phyloP scores from a whole-genome alignment of 2,113 vertebrate genomes.

The Apaloderma vittatum region DNA sequence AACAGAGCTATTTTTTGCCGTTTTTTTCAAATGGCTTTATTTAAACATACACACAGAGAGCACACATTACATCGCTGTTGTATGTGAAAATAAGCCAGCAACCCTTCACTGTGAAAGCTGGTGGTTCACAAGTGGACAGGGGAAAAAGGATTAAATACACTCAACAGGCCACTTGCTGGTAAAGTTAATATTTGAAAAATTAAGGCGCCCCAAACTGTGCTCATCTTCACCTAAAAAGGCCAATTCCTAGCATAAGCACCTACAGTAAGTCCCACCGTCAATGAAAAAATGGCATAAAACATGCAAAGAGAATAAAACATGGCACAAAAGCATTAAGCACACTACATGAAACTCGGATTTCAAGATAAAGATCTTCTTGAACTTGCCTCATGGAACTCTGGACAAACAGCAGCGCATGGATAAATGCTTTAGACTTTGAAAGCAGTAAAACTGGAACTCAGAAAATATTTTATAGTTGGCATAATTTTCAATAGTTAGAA shows the following conservation, averaged over 20 bases:
- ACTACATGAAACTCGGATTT: not conserved
- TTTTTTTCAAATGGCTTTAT: constrained; percentile 34
- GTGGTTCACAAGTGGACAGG: not conserved
- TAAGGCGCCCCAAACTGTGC: not conserved
- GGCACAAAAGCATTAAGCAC: not conserved
- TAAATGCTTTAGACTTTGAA: not conserved
- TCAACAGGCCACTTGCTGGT: not conserved
- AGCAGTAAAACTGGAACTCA: constrained; percentile 1
- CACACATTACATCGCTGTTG: not conserved
- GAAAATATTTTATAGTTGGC: not conserved
- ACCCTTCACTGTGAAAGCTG: not conserved
- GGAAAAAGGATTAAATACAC: not conserved
- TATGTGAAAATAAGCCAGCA: not conserved
- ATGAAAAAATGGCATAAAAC: not conserved
- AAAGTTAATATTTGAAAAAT: constrained; percentile 18
- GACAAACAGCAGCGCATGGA: not conserved
- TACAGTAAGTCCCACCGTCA: not conserved
- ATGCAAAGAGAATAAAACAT: not conserved
- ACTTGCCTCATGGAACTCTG: not conserved
- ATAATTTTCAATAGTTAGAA: not conserved
- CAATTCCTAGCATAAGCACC: not conserved
- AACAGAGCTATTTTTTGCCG: not conserved
- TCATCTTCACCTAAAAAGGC: not conserved
- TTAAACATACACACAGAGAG: constrained; percentile 10
- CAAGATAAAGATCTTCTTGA: not conserved